Conservation (phyloP, 2,113 vertebrate genomes). For the Etheostoma spectabile region DNA sequence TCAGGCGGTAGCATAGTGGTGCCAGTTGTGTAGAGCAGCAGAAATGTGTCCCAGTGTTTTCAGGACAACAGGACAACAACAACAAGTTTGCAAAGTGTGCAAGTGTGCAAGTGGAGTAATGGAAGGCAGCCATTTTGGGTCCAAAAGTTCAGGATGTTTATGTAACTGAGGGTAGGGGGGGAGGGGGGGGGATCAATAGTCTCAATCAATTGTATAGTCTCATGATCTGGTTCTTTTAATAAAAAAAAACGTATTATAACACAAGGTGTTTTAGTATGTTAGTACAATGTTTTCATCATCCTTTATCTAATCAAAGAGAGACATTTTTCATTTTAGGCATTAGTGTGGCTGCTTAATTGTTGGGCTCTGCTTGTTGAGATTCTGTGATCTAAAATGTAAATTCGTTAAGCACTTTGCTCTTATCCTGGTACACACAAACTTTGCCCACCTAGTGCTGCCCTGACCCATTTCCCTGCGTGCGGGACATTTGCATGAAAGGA, state of each 20-base stretch:
- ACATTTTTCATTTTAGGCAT: constrained; percentile 51
- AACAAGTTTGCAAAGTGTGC: too few relatives aligned
- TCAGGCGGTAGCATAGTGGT: too few relatives aligned
- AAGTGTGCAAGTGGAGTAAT: too few relatives aligned
- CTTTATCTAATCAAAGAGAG: constrained; percentile 64
- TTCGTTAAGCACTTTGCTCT: constrained; percentile 81
- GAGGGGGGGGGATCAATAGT: too few relatives aligned
- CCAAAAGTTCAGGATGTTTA: too few relatives aligned
- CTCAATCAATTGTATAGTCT: constrained; percentile 2
- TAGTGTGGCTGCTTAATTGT: constrained; percentile 62
- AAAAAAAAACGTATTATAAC: constrained; percentile 14
- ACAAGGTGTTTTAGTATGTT: constrained; percentile 13
- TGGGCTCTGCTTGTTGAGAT: constrained; percentile 56
- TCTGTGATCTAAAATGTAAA: constrained; percentile 81
- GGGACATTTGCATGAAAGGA: constrained; percentile 87
- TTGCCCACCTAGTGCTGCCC: constrained; percentile 78
- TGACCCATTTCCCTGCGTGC: constrained; percentile 85
- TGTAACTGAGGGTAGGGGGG: too few relatives aligned
- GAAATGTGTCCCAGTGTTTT: too few relatives aligned
- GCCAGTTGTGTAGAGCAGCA: too few relatives aligned
- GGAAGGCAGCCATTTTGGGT: too few relatives aligned
- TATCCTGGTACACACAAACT: constrained; percentile 75
- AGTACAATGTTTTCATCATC: constrained; percentile 26
- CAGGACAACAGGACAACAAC: too few relatives aligned
- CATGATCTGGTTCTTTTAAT: constrained; percentile 15